Conservation (phyloP, 2,797 vertebrate species). For the Pangasius larnaudii region DNA sequence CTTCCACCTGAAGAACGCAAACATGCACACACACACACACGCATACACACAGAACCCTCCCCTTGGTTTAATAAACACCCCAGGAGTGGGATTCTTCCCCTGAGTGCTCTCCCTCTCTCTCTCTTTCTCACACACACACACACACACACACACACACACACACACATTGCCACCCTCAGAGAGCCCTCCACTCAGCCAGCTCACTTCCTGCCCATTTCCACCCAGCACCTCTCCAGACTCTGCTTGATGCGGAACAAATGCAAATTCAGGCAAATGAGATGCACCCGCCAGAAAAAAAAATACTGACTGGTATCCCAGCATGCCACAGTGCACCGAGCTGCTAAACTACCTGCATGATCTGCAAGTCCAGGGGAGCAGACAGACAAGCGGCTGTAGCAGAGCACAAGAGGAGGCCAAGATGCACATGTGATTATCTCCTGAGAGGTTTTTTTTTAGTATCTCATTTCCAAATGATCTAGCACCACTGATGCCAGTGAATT, state of each 20-base stretch:
- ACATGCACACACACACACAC: background rate
- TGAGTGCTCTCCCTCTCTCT: slow-evolving; percentile 13
- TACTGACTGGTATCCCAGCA: slow-evolving; percentile 69
- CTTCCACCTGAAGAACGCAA: slow-evolving; percentile 8
- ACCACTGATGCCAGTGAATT: background rate
- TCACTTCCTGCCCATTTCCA: slow-evolving; percentile 32
- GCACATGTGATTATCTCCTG: slow-evolving; percentile 44
- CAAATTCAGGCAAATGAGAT: slow-evolving; percentile 80
- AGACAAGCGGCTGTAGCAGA: slow-evolving; percentile 61
- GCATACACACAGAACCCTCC: background rate
- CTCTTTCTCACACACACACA: background rate
- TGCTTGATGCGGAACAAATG: slow-evolving; percentile 71
- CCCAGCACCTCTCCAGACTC: slow-evolving; percentile 33
- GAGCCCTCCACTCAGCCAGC: slow-evolving; percentile 42
- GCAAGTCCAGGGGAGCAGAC: slow-evolving; percentile 41
- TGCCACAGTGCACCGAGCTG: slow-evolving; percentile 70
- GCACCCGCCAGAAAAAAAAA: slow-evolving; percentile 54
- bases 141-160: slow-evolving; percentile 11
- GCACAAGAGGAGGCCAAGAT: slow-evolving; percentile 36
- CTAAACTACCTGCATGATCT: slow-evolving; percentile 66
- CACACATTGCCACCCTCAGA: slow-evolving; percentile 35
- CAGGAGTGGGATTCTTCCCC: slow-evolving; percentile 27
- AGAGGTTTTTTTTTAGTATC: background rate
- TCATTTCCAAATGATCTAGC: background rate
- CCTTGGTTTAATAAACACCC: slow-evolving; percentile 7